Conservation (phyloP, 2,113 vertebrate species). For the Phyllostomus hastatus region DNA sequence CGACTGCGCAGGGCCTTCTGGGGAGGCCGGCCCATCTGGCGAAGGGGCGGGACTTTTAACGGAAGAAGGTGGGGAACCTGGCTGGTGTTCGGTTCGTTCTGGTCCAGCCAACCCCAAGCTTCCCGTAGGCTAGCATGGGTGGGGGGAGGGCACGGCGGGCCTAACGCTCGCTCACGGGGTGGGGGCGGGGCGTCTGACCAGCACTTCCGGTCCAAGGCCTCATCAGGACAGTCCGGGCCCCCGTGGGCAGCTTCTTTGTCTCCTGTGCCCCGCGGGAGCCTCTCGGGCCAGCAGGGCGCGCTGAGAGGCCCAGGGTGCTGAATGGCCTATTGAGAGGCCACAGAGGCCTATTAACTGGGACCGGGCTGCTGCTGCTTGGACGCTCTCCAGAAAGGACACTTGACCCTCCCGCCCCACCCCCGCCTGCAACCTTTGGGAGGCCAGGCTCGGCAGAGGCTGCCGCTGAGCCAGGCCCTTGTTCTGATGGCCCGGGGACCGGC, state of each 20-base stretch:
- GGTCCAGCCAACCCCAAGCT: background rate
- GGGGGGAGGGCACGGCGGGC: background rate
- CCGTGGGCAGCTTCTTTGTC: background rate
- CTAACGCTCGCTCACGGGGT: background rate
- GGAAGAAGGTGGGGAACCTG: background rate
- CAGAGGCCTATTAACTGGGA: conserved; percentile 53
- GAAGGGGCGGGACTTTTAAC: background rate
- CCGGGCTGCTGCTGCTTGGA: background rate
- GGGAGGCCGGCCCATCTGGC: background rate
- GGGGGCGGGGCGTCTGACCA: background rate
- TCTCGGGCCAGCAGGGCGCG: background rate
- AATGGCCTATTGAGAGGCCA: conserved; percentile 62
- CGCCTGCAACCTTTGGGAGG: background rate
- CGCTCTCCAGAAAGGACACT: background rate
- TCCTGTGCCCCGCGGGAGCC: background rate
- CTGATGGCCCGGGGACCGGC: background rate
- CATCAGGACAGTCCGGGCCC: background rate
- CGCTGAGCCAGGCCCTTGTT: background rate
- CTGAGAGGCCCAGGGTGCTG: background rate
- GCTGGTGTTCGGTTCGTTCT: rapidly evolving
- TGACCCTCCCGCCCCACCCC: background rate
- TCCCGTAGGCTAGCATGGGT: background rate
- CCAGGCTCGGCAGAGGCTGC: background rate
- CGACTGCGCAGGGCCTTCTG: background rate
- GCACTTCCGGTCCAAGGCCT: background rate